phyloP scores from a whole-genome alignment of 2,113 vertebrate species.

The Meriones unguiculatus region DNA sequence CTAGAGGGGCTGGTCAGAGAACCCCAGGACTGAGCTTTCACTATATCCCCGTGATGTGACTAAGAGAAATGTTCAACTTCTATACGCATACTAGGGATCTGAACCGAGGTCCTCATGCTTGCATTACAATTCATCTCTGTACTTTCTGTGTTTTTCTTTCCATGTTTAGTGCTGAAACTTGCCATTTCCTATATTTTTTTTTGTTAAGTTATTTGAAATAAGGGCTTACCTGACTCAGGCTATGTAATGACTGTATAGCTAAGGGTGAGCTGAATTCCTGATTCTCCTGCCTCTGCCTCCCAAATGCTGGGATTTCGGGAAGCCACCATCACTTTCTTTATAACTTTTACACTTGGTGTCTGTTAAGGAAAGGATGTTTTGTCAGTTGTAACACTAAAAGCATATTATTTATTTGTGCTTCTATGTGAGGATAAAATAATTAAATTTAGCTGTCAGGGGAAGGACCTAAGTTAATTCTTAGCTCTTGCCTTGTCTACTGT shows the following conservation, averaged over 20 bases:
- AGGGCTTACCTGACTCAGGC: neutral
- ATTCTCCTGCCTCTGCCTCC: neutral
- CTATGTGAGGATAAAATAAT: neutral
- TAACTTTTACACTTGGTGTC: neutral
- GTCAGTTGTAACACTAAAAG: neutral
- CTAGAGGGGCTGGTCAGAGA: neutral
- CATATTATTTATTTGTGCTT: constrained; percentile 31
- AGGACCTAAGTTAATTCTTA: neutral
- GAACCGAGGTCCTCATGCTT: neutral
- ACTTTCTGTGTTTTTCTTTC: neutral
- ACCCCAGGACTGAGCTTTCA: neutral
- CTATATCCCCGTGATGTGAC: neutral
- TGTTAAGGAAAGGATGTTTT: neutral
- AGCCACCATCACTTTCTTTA: neutral
- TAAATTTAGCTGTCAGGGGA: constrained; percentile 32
- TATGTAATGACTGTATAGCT: neutral
- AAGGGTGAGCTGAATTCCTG: too few relatives aligned
- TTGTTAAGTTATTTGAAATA: neutral
- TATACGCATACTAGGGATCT: neutral
- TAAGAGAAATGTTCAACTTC: neutral
- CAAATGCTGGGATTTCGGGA: neutral
- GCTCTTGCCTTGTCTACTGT: neutral
- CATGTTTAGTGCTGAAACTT: neutral
- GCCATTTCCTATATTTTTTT: neutral
- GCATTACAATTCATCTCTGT: too few relatives aligned